A percentile compares a stretch with the other conserved stretches of the same genome.
These are phyloP conservation scores for Oenanthe oenanthe DNA, from an alignment of 2,113 vertebrate genomes.

Conservation along the genomic window DNA sequence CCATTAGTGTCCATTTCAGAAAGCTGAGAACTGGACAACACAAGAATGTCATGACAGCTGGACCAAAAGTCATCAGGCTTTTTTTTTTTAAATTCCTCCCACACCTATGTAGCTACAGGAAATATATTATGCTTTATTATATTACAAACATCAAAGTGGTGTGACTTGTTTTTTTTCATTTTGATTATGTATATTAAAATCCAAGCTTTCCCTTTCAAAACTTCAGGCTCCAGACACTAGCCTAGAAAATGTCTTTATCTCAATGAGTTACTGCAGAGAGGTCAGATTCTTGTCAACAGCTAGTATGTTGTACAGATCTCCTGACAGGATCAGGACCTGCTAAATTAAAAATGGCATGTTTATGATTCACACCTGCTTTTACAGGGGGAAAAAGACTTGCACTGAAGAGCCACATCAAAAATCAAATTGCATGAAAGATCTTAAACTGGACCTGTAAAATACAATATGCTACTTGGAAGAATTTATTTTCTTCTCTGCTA, in stretches of 20 bases:
- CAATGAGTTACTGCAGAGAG: not conserved
- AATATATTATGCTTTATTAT: not conserved
- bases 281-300: not conserved
- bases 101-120: not conserved
- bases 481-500: not conserved
- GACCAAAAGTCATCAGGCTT: not conserved
- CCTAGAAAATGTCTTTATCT: not conserved
- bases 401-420: not conserved
- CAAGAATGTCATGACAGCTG: conserved; percentile 25
- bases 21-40: conserved; percentile 20
- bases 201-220: not conserved
- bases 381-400: not conserved
- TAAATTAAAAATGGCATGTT: conserved; percentile 8
- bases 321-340: not conserved
- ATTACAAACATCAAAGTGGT: not conserved
- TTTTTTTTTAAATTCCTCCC: not conserved
- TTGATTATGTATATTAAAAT: not conserved
- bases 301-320: not conserved
- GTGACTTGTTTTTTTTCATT: not conserved
- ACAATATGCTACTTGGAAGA: not conserved
- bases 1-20: conserved; percentile 52
- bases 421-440: not conserved
- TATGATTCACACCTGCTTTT: not conserved
- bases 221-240: not conserved
- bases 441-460: not conserved